Conservation (phyloP, 2,797 vertebrate genomes). For the Gymnoscopelus microlampas region DNA sequence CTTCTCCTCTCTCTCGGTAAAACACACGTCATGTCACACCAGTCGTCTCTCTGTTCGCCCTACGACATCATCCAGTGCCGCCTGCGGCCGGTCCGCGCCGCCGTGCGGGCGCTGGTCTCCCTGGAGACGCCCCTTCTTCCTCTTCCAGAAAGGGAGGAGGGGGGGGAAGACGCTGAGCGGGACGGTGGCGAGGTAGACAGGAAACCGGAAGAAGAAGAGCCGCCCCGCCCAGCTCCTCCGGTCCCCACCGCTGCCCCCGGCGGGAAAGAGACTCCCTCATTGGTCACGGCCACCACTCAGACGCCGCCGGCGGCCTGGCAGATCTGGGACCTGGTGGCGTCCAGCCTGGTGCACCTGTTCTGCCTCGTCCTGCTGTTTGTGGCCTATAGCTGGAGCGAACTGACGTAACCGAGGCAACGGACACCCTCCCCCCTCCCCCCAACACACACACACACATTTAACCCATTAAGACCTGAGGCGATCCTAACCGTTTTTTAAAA, state of each 20-base stretch:
- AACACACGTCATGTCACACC: conserved; percentile 59
- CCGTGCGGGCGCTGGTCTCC: conserved; percentile 89
- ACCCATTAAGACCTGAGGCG: too few relatives aligned
- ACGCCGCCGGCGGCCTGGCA: conserved; percentile 87
- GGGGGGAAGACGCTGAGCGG: conserved; percentile 32
- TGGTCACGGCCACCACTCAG: conserved; percentile 81
- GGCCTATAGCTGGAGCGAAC: conserved; percentile 91
- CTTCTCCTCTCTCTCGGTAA: not conserved
- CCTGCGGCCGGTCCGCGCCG: conserved; percentile 86
- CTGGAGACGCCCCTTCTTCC: conserved; percentile 75
- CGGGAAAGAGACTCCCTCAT: conserved; percentile 41
- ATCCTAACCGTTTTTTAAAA: too few relatives aligned
- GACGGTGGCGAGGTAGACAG: conserved; percentile 22
- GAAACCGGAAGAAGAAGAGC: conserved; percentile 45
- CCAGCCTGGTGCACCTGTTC: conserved; percentile 92
- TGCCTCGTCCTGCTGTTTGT: conserved; percentile 91
- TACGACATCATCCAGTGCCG: conserved; percentile 95
- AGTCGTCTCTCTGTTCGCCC: conserved; percentile 94
- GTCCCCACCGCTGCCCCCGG: not conserved
- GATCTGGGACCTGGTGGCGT: conserved; percentile 93
- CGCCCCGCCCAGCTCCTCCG: conserved; percentile 29
- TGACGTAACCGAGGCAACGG: conserved; percentile 78
- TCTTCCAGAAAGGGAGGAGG: not conserved
- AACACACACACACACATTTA: not conserved
- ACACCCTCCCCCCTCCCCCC: conserved; percentile 49